Conservation (phyloP, 2,888 invertebrate genomes). For the Protonemura montana region DNA sequence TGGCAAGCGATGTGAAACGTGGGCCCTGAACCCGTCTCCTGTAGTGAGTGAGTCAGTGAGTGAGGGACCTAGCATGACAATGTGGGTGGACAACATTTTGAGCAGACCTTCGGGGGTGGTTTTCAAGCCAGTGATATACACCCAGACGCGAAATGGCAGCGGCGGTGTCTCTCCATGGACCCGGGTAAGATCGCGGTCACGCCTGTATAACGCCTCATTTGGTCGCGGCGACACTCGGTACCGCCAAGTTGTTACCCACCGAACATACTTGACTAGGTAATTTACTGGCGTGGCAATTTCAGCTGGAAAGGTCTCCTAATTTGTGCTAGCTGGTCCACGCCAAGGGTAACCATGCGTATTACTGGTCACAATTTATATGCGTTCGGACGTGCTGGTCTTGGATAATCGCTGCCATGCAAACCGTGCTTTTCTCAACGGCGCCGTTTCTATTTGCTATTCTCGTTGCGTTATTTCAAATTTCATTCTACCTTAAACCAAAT, state of each 20-base stretch:
- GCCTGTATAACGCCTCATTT: too few relatives aligned
- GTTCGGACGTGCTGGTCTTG: too few relatives aligned
- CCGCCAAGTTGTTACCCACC: neutral
- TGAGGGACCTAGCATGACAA: neutral
- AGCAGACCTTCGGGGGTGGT: constrained; percentile 20
- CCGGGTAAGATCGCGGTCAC: neutral
- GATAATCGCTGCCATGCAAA: neutral
- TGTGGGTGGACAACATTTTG: constrained; percentile 39
- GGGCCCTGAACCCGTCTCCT: neutral
- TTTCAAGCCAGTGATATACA: constrained; percentile 27
- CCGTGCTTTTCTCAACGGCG: neutral
- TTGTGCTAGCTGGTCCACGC: neutral
- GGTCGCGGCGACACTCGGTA: too few relatives aligned
- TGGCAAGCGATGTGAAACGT: neutral
- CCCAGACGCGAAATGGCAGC: neutral
- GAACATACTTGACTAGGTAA: neutral
- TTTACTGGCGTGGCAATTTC: neutral
- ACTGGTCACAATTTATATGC: neutral
- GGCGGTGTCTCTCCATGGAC: neutral
- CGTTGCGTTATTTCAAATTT: neutral
- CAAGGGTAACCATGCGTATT: neutral
- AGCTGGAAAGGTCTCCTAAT: neutral
- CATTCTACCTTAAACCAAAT: too few relatives aligned
- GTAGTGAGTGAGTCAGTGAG: neutral
- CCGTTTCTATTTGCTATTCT: neutral